Percentiles rank a stretch among this genome's conserved stretches.
Evolutionary conservation across 1,140 invertebrate genomes (phyloP).

Genomic region (Ridgeia piscesae): DNA sequence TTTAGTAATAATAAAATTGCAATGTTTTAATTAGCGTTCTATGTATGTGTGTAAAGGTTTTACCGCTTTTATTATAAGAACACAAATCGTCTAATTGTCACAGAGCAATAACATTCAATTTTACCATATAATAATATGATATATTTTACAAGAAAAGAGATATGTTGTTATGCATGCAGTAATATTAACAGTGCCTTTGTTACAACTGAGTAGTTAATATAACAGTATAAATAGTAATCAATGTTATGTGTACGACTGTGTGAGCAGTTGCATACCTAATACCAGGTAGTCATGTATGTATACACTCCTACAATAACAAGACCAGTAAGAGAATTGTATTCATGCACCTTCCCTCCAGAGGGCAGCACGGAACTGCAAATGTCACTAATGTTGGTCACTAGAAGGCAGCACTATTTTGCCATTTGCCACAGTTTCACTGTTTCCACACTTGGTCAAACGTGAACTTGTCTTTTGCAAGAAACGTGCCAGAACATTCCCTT

Average conservation of each 20-base stretch:
- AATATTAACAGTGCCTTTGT: not conserved
- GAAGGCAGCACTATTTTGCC: not conserved
- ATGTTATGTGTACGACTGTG: not conserved
- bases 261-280: not conserved
- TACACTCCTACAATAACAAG: not conserved
- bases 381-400: not conserved
- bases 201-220: not conserved
- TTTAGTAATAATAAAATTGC: too few relatives aligned
- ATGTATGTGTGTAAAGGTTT: not conserved
- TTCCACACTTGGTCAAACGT: not conserved
- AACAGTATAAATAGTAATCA: too few relatives aligned
- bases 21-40: not conserved
- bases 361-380: not conserved
- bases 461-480: slow-evolving; percentile 39
- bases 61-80: not conserved
- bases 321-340: not conserved
- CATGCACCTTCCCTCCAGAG: not conserved
- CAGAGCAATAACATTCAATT: not conserved
- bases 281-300: slow-evolving; percentile 4
- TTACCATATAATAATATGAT: not conserved
- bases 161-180: not conserved
- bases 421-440: slow-evolving; percentile 23
- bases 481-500: slow-evolving; percentile 51
- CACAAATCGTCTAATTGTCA: not conserved
- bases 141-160: not conserved